Evolutionary conservation across 2,888 invertebrate species (phyloP), one percentile per base, ranked within the genome.

Genomic region (Stenoptilia bipunctidactyla): DNA sequence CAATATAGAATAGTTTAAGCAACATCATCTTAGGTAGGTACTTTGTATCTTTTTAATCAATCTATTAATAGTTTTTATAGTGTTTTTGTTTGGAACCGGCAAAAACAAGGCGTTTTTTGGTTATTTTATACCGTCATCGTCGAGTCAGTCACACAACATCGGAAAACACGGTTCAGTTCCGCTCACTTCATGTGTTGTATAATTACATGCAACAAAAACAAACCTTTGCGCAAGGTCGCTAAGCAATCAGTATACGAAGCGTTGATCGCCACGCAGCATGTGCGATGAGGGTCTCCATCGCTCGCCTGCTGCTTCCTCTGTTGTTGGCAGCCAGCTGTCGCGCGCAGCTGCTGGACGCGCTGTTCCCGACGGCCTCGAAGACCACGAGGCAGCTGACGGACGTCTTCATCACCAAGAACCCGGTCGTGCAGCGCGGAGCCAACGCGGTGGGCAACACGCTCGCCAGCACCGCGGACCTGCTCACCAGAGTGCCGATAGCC

Each of bases 401-500:
- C 14, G 40, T 36, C 1, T 15, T 61, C 0, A 40, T 48, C 8
- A 48, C 46, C 13, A n/a, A n/a, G n/a, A 50, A 53, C 12, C 55
- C 63, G 0, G 13, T 59, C 1, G 47, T 55, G 9, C 40, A 47
- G n/a, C 38, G 46, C 1, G 47, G 51, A 1, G 44, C 53, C 1
- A 45, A 50, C 27, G 40, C 49, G 1, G 8, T 14, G 2, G 58
- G 55, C 1, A 55, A 62, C 27, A 20, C 55, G 1, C 9, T 68
- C 2, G 46, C 59, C 0, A 39, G 47, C 1, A 46, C 55, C 2
- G 42, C 58, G 2, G 45, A 50, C 15, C 36, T 49, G 1, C 33
- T 63, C 5, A 49, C 56, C 2, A 45, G 15, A 14, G 25, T 55
- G 1, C 65, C 66, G 0, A 39, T 53, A 0, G 48, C 51, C 0